A percentile compares a stretch with the other conserved stretches of the same genome.
Evolutionary conservation across 1,140 invertebrate species (phyloP).

Genomic region (Trinorchestia longiramus): DNA sequence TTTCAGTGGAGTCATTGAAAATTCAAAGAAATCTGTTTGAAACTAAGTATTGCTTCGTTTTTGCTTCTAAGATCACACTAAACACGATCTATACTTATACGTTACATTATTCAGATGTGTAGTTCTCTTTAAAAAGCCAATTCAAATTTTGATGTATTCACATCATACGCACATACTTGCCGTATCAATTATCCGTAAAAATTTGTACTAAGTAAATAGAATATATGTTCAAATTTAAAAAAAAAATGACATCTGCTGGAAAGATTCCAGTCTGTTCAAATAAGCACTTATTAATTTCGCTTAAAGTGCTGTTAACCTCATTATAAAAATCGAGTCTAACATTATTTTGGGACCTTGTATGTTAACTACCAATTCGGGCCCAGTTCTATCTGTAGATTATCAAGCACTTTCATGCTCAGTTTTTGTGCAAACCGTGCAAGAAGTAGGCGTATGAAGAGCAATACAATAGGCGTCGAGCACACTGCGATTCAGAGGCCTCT

Average conservation of each 20-base stretch:
- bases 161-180: too few species aligned
- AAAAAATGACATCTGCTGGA: neutral
- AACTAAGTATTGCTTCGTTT: too few species aligned
- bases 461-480: constrained; percentile 1
- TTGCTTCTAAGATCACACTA: too few species aligned
- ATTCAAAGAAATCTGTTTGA: too few species aligned
- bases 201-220: neutral
- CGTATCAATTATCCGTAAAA: too few species aligned
- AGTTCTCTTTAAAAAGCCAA: too few species aligned
- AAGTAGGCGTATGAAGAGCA: constrained; percentile 13
- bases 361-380: neutral
- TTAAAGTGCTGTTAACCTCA: neutral
- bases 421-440: neutral
- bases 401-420: neutral
- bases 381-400: neutral
- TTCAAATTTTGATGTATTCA: too few species aligned
- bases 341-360: neutral
- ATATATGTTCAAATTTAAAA: neutral
- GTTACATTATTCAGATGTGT: too few species aligned
- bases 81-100: too few species aligned
- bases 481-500: constrained; percentile 21
- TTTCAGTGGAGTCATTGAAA: too few species aligned
- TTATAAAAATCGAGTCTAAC: neutral
- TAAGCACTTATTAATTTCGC: neutral
- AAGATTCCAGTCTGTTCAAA: neutral